phyloP scores from a whole-genome alignment of 2,113 vertebrate genomes.

The Paramisgurnus dabryanus region DNA sequence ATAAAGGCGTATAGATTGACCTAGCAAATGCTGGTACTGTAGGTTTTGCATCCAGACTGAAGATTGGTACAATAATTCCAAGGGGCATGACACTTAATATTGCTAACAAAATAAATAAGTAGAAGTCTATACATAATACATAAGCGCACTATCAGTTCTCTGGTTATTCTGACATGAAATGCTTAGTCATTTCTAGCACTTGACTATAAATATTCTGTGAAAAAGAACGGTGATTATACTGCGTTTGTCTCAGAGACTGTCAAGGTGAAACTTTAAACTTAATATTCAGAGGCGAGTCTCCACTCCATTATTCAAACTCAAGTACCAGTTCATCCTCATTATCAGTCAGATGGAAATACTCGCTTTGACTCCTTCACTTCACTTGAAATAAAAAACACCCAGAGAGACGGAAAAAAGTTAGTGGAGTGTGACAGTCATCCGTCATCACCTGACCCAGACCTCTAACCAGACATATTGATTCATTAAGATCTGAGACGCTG shows the following conservation, averaged over 20 bases:
- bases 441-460: conserved; percentile 46
- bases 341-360: conserved; percentile 36
- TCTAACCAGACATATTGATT: conserved; percentile 45
- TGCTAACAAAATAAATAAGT: too few relatives aligned
- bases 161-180: background rate
- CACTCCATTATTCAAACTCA: conserved; percentile 36
- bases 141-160: background rate
- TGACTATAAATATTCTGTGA: conserved; percentile 15
- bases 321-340: conserved; percentile 37
- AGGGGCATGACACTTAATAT: too few relatives aligned
- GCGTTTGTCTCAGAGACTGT: conserved; percentile 3
- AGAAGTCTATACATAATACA: too few relatives aligned
- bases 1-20: too few relatives aligned
- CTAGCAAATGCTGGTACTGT: too few relatives aligned
- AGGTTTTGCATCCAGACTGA: too few relatives aligned
- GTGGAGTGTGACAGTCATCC: conserved; percentile 42
- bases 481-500: conserved; percentile 47
- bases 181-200: background rate
- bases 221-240: background rate
- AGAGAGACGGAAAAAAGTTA: background rate
- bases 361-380: conserved; percentile 26
- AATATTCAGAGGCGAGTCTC: conserved; percentile 28
- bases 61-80: too few relatives aligned
- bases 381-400: background rate
- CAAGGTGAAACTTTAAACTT: conserved; percentile 46